phyloP scores from a whole-genome alignment of 2,888 invertebrate species.

The Agonopterix heracliana region DNA sequence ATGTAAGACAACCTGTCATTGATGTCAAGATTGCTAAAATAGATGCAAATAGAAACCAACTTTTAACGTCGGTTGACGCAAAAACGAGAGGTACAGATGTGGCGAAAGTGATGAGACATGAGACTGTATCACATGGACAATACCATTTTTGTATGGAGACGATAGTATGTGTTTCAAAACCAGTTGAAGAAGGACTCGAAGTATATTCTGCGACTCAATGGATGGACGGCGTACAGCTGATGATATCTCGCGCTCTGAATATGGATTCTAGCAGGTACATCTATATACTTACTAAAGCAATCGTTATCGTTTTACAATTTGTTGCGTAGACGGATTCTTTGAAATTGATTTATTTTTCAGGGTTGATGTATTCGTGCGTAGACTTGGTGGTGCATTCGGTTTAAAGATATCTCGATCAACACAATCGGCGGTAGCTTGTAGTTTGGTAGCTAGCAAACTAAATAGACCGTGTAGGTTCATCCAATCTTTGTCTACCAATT shows the following conservation, averaged over 20 bases:
- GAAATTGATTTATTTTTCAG: slow-evolving; percentile 44
- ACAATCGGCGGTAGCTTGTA: slow-evolving; percentile 77
- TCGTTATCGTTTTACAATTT: not conserved
- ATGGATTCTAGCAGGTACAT: slow-evolving; percentile 75
- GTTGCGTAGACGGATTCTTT: not conserved
- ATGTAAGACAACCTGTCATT: slow-evolving; percentile 40
- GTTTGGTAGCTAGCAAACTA: slow-evolving; percentile 77
- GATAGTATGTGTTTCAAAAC: slow-evolving; percentile 76
- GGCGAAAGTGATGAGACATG: slow-evolving; percentile 64
- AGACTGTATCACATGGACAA: slow-evolving; percentile 72
- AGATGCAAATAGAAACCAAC: slow-evolving; percentile 23
- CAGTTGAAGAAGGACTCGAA: slow-evolving; percentile 81
- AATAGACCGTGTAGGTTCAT: slow-evolving; percentile 80
- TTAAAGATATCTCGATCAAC: slow-evolving; percentile 79
- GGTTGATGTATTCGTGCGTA: slow-evolving; percentile 76
- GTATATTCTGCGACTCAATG: slow-evolving; percentile 78
- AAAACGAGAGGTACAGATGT: slow-evolving; percentile 46
- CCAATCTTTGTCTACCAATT: slow-evolving; percentile 78
- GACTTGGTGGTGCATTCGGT: slow-evolving; percentile 76
- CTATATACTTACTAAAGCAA: slow-evolving; percentile 6
- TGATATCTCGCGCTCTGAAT: slow-evolving; percentile 68
- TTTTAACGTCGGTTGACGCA: slow-evolving; percentile 21
- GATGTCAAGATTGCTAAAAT: slow-evolving; percentile 32
- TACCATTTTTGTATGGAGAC: slow-evolving; percentile 86
- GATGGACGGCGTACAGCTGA: slow-evolving; percentile 73